phyloP scores from a whole-genome alignment of 2,113 vertebrate genomes.

The Pongo abelii region DNA sequence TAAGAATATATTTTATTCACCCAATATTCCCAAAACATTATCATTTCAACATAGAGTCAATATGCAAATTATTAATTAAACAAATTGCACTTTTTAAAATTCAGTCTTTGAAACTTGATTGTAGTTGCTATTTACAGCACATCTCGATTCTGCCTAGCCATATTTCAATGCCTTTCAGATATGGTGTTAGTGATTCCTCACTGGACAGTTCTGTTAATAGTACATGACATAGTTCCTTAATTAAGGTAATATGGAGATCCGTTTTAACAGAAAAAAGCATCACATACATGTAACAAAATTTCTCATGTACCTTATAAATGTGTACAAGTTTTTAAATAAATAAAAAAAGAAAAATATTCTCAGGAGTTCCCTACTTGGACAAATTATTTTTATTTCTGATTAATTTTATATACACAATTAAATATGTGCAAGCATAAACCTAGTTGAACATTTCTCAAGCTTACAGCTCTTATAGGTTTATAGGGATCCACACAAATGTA shows the following conservation, averaged over 20 bases:
- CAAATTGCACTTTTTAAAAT: neutral
- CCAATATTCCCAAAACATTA: neutral
- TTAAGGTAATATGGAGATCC: neutral
- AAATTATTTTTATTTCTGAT: neutral
- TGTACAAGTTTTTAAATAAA: neutral
- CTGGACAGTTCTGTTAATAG: neutral
- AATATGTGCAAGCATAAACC: neutral
- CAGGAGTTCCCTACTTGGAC: neutral
- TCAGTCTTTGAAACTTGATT: neutral
- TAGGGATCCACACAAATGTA: neutral
- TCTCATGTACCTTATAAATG: neutral
- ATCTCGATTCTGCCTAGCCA: neutral
- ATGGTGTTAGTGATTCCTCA: neutral
- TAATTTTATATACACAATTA: neutral
- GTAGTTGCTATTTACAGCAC: neutral
- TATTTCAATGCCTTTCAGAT: neutral
- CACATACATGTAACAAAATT: neutral
- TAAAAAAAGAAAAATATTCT: neutral
- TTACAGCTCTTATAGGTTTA: neutral
- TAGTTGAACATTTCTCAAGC: neutral
- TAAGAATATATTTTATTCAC: neutral
- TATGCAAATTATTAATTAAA: neutral
- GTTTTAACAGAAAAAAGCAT: neutral
- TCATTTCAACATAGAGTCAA: neutral
- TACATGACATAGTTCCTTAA: neutral